These are phyloP conservation scores for Siniperca scherzeri DNA, from an alignment of 2,797 vertebrate species.

Conservation along the genomic window DNA sequence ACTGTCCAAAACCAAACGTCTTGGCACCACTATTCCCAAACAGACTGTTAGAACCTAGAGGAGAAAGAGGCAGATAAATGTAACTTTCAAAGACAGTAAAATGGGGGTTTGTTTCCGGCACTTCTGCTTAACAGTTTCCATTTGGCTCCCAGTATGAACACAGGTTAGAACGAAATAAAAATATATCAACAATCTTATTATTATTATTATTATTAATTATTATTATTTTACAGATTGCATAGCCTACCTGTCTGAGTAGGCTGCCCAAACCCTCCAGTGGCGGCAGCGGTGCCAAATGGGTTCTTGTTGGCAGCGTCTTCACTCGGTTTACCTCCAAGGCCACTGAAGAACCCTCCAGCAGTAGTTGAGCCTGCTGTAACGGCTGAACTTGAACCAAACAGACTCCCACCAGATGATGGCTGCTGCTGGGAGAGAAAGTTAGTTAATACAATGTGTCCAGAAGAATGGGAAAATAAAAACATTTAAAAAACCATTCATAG, in stretches of 20 bases:
- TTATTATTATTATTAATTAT: not conserved
- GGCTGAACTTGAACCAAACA: conserved; percentile 89
- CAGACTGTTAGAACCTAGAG: conserved; percentile 86
- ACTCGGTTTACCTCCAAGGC: conserved; percentile 96
- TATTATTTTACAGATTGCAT: not conserved
- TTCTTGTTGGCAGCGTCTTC: conserved; percentile 97
- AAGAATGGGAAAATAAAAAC: not conserved
- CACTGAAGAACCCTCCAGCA: conserved; percentile 94
- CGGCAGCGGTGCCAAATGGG: conserved; percentile 89
- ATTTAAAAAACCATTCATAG: not conserved
- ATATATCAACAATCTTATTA: not conserved
- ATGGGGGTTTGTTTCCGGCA: not conserved
- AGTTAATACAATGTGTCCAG: not conserved
- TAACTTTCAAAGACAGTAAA: not conserved
- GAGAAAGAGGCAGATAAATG: conserved; percentile 1
- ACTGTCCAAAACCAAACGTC: conserved; percentile 88
- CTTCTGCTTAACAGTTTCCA: not conserved
- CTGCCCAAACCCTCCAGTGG: conserved; percentile 89
- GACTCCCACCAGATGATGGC: conserved; percentile 81
- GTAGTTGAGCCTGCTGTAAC: conserved; percentile 69
- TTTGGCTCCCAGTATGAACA: not conserved
- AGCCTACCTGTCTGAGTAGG: conserved; percentile 77
- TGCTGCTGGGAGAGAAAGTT: conserved; percentile 70
- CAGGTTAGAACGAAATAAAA: not conserved
- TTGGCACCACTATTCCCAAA: conserved; percentile 95